Percentiles rank a stretch among this genome's conserved stretches.
These are phyloP conservation scores for Cecropterus lyciades DNA, from an alignment of 1,140 invertebrate species.

Conservation along the genomic window DNA sequence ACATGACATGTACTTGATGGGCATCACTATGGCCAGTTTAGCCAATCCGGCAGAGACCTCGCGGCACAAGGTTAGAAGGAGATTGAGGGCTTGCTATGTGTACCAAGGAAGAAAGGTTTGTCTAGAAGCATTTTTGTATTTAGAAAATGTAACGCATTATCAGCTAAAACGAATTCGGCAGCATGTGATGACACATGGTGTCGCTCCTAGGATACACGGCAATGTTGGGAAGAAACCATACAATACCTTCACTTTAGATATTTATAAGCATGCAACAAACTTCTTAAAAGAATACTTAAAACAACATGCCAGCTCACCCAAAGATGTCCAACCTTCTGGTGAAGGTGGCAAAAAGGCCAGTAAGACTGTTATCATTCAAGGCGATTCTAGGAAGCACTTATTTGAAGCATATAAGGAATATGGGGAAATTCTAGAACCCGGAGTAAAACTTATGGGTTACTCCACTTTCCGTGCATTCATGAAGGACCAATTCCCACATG, in stretches of 20 bases:
- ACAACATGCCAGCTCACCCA: slow-evolving; percentile 75
- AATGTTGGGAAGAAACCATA: slow-evolving; percentile 93
- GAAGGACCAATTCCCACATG: slow-evolving; percentile 92
- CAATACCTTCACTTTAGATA: slow-evolving; percentile 91
- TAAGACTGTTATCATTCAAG: slow-evolving; percentile 86
- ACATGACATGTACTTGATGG: slow-evolving; percentile 91
- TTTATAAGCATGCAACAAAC: slow-evolving; percentile 90
- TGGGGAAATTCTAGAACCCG: slow-evolving; percentile 87
- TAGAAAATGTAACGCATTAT: slow-evolving; percentile 92
- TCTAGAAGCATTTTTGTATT: slow-evolving; percentile 90
- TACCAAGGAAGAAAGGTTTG: slow-evolving; percentile 91
- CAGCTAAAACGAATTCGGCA: slow-evolving; percentile 91
- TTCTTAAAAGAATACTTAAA: slow-evolving; percentile 90
- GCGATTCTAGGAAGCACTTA: slow-evolving; percentile 89
- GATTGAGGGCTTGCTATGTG: slow-evolving; percentile 90
- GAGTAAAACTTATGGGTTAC: slow-evolving; percentile 90
- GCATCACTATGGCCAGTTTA: slow-evolving; percentile 91
- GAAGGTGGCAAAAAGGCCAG: slow-evolving; percentile 76
- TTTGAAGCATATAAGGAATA: slow-evolving; percentile 90
- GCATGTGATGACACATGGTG: slow-evolving; percentile 91
- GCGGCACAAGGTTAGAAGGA: slow-evolving; percentile 88
- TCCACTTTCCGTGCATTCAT: slow-evolving; percentile 92
- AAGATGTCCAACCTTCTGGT: slow-evolving; percentile 85
- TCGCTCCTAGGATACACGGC: slow-evolving; percentile 90
- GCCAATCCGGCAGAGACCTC: slow-evolving; percentile 90